Percentiles rank a stretch among this genome's conserved stretches.
Conservation (phyloP, 2,888 invertebrate species). For the Pollenia angustigena region DNA sequence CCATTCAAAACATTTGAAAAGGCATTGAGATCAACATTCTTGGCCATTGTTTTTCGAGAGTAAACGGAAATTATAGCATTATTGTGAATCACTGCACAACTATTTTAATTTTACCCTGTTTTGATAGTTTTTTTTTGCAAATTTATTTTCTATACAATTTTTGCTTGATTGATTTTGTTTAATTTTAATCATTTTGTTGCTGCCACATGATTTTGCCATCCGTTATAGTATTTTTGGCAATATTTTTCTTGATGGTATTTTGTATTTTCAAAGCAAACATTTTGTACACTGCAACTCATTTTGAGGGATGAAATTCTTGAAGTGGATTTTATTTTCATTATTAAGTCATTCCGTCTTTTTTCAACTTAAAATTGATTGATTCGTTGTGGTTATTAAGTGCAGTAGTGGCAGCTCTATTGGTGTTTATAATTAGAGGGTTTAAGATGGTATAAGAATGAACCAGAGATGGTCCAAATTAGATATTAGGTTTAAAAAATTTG, state of each 20-base stretch:
- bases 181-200: conserved; percentile 39
- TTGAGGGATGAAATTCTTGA: conserved; percentile 35
- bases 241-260: not conserved
- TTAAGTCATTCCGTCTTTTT: conserved; percentile 45
- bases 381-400: conserved; percentile 69
- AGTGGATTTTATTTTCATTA: conserved; percentile 42
- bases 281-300: not conserved
- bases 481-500: too few species aligned
- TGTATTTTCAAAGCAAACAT: not conserved
- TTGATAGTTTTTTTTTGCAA: not conserved
- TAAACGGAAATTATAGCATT: conserved; percentile 59
- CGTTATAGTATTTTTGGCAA: not conserved
- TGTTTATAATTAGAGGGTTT: not conserved
- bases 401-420: conserved; percentile 12
- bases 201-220: not conserved
- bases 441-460: not conserved
- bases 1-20: not conserved
- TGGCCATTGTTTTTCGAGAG: conserved; percentile 30
- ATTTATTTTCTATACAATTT: conserved; percentile 14
- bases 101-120: conserved; percentile 1
- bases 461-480: conserved; percentile 9
- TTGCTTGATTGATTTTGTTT: conserved; percentile 47
- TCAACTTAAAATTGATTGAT: conserved; percentile 66
- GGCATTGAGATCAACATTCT: not conserved
- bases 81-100: conserved; percentile 37